These are phyloP conservation scores for Hesperia comma DNA, from an alignment of 2,888 invertebrate species.

Conservation along the genomic window DNA sequence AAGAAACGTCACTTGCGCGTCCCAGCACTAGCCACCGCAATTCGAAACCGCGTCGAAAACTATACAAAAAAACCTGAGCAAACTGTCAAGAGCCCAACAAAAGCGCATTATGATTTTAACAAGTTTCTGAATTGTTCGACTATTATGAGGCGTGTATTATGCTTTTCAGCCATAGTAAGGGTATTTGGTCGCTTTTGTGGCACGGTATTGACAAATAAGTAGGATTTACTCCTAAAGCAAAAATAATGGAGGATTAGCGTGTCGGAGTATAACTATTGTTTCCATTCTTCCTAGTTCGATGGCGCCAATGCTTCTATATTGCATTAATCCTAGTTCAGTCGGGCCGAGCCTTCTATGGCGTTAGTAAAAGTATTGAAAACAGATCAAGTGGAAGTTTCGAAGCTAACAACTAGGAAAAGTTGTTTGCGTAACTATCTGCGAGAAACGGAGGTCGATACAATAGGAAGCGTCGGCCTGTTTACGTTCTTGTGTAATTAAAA, in stretches of 20 bases:
- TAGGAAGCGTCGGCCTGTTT: conserved; percentile 47
- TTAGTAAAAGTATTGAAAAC: conserved; percentile 64
- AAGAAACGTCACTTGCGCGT: conserved; percentile 67
- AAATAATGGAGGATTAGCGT: conserved; percentile 80
- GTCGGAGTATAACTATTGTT: conserved; percentile 60
- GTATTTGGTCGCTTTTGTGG: conserved; percentile 83
- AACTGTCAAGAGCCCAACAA: conserved; percentile 79
- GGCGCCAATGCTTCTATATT: conserved; percentile 76
- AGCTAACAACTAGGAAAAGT: conserved; percentile 59
- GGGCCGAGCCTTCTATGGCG: conserved; percentile 56
- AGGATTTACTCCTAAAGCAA: conserved; percentile 77
- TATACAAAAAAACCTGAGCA: conserved; percentile 58
- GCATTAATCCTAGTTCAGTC: conserved; percentile 65
- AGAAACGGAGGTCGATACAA: conserved; percentile 57
- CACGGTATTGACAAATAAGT: conserved; percentile 83
- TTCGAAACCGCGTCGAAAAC: conserved; percentile 62
- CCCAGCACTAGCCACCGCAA: conserved; percentile 57
- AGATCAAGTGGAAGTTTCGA: conserved; percentile 74
- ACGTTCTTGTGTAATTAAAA: conserved; percentile 46
- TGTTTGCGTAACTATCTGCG: conserved; percentile 69
- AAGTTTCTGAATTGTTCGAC: conserved; percentile 77
- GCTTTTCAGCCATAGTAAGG: conserved; percentile 76
- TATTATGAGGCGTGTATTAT: conserved; percentile 83
- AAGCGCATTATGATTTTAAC: conserved; percentile 82
- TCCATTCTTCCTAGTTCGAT: conserved; percentile 57